phyloP scores from a whole-genome alignment of 1,140 invertebrate genomes.

The Catajapyx aquilonaris region DNA sequence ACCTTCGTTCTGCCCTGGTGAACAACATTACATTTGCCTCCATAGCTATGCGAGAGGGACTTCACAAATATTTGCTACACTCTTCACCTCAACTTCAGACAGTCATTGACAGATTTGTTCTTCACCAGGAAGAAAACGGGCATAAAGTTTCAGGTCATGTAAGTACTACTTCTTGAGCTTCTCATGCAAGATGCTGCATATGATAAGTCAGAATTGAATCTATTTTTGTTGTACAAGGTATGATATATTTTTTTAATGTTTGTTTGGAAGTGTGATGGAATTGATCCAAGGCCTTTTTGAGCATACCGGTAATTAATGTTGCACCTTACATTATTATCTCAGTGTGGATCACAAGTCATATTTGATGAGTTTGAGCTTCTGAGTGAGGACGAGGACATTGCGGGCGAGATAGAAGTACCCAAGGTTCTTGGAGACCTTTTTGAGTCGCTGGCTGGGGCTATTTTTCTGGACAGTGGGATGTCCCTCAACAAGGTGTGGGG shows the following conservation, averaged over 20 bases:
- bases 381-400: constrained; percentile 37
- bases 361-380: constrained; percentile 28
- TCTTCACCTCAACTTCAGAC: constrained; percentile 38
- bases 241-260: no score
- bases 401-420: constrained; percentile 66
- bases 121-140: constrained; percentile 47
- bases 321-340: no score
- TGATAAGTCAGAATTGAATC: not conserved
- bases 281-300: no score
- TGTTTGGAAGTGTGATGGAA: no score
- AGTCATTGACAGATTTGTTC: constrained; percentile 56
- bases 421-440: constrained; percentile 92
- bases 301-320: no score
- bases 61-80: constrained; percentile 47
- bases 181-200: not conserved
- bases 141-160: constrained; percentile 38
- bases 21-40: constrained; percentile 95
- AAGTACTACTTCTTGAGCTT: constrained; percentile 8
- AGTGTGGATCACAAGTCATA: not conserved
- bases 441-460: constrained; percentile 79
- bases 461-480: constrained; percentile 71
- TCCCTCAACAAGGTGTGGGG: constrained; percentile 60
- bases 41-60: constrained; percentile 53
- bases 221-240: not conserved
- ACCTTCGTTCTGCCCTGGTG: constrained; percentile 78